Conservation (phyloP, 2,888 invertebrate species). For the Pristionchus arcanus region DNA sequence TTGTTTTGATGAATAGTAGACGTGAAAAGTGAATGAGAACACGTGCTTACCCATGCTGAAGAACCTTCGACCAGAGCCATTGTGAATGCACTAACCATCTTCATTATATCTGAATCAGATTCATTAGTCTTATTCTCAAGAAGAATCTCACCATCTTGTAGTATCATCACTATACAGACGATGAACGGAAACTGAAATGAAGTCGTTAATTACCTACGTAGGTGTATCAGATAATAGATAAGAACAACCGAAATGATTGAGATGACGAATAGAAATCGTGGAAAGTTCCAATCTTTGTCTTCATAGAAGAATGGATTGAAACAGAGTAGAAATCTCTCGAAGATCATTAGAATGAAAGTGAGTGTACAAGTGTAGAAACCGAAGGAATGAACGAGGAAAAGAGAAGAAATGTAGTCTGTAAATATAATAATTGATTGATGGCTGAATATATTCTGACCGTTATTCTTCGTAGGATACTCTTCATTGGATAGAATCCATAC, state of each 20-base stretch:
- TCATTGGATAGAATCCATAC: neutral
- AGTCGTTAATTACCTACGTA: neutral
- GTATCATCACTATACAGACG: neutral
- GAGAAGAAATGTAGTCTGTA: neutral
- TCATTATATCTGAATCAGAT: neutral
- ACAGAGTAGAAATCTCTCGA: constrained; percentile 1
- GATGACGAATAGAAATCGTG: neutral
- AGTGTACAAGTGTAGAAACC: neutral
- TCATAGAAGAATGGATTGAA: constrained; percentile 14
- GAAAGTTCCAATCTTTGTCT: neutral
- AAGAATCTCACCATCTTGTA: neutral
- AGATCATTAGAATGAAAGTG: neutral
- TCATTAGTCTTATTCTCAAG: neutral
- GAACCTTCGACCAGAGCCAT: neutral
- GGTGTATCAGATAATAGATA: too few relatives aligned
- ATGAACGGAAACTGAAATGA: neutral
- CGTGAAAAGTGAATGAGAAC: neutral
- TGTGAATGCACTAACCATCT: neutral
- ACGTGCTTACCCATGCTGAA: constrained; percentile 6
- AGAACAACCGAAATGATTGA: neutral
- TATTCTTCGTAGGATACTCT: neutral
- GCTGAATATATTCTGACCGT: neutral
- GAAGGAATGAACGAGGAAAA: neutral
- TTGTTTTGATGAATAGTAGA: neutral
- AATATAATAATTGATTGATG: neutral